Conservation (phyloP, 2,113 vertebrate species). For the Madoqua kirkii region DNA sequence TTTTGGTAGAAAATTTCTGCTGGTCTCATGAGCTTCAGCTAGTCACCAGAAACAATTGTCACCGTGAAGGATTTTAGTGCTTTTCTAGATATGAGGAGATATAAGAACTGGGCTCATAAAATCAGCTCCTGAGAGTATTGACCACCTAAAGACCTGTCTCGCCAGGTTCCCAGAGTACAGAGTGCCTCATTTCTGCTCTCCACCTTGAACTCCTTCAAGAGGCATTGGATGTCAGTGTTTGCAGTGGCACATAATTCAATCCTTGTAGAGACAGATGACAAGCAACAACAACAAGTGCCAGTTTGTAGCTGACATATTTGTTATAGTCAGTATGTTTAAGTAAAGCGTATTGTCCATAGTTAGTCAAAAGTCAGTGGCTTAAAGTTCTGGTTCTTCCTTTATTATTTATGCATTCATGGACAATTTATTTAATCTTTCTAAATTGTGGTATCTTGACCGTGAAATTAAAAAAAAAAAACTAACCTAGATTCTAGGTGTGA, state of each 20-base stretch:
- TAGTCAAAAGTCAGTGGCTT: not conserved
- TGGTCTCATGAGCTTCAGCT: not conserved
- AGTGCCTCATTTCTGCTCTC: not conserved
- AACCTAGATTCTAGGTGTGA: not conserved
- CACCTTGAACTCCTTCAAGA: not conserved
- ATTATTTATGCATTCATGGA: not conserved
- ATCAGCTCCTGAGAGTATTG: not conserved
- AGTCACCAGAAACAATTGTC: not conserved
- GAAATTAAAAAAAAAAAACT: too few relatives aligned
- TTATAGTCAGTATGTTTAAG: not conserved
- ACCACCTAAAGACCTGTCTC: not conserved
- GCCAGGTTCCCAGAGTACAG: not conserved
- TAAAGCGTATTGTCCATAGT: not conserved
- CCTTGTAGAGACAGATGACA: not conserved
- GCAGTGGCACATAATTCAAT: not conserved
- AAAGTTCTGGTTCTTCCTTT: not conserved
- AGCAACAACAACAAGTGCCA: not conserved
- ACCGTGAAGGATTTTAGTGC: not conserved
- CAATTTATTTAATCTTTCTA: not conserved
- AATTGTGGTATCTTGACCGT: not conserved
- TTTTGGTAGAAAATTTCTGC: not conserved
- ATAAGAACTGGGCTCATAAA: not conserved
- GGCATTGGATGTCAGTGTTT: not conserved
- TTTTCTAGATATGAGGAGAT: not conserved
- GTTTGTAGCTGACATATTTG: not conserved